Conservation (phyloP, 2,888 invertebrate genomes). For the Drosophila percnosoma region DNA sequence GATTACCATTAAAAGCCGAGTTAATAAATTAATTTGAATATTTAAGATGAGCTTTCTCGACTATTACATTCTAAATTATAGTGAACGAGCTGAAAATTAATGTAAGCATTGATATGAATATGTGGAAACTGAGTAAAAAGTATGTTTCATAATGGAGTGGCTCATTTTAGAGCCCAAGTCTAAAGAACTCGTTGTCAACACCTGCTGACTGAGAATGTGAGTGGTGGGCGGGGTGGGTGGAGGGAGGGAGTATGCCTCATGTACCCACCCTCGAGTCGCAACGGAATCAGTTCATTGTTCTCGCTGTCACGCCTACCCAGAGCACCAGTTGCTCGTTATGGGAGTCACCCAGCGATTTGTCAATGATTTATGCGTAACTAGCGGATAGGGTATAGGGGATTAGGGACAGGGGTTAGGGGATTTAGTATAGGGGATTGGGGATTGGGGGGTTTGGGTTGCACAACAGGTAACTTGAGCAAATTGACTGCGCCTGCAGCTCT, state of each 20-base stretch:
- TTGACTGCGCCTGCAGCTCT: conserved; percentile 33
- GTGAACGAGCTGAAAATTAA: background rate
- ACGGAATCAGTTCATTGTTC: conserved; percentile 28
- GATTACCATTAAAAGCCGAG: background rate
- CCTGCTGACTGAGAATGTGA: background rate
- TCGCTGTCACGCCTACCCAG: conserved; percentile 36
- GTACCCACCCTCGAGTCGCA: background rate
- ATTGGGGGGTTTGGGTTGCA: background rate
- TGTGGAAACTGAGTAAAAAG: background rate
- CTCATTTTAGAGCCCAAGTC: background rate
- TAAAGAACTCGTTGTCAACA: background rate
- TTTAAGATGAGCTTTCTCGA: background rate
- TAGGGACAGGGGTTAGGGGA: too few species aligned
- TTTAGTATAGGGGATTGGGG: background rate
- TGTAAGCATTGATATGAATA: background rate
- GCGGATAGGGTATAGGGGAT: background rate
- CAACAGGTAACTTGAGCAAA: conserved; percentile 42
- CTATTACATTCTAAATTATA: background rate
- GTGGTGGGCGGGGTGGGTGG: too few species aligned
- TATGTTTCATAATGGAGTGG: background rate
- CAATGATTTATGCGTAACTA: conserved; percentile 48
- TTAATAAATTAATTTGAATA: background rate
- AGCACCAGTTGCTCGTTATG: conserved; percentile 57
- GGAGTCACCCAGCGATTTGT: conserved; percentile 48
- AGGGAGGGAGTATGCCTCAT: background rate